These are phyloP conservation scores for Oreochromis spilurus DNA, from an alignment of 2,113 vertebrate species.

Conservation along the genomic window DNA sequence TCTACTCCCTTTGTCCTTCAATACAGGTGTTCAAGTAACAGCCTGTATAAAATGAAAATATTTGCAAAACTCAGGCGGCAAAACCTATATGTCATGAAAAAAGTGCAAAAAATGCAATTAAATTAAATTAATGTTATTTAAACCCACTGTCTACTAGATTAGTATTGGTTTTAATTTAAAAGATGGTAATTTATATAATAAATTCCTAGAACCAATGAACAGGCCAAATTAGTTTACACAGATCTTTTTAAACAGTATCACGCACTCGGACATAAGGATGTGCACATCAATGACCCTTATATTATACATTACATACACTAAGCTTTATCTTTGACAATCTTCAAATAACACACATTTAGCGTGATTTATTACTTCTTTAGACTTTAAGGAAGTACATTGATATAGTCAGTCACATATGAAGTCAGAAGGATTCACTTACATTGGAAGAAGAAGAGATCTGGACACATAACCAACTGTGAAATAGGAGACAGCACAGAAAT, in stretches of 20 bases:
- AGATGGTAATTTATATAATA: rapidly evolving
- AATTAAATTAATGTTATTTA: background rate
- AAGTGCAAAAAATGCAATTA: background rate
- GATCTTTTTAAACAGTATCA: background rate
- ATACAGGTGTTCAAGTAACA: background rate
- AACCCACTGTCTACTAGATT: background rate
- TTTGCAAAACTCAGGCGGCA: background rate
- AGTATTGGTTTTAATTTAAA: background rate
- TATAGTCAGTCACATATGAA: background rate
- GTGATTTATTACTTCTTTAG: background rate
- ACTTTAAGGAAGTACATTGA: background rate
- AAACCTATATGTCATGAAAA: background rate
- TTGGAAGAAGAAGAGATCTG: constrained; percentile 57
- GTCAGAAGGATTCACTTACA: constrained; percentile 53
- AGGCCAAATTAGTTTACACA: background rate
- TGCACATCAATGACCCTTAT: background rate
- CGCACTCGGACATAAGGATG: background rate
- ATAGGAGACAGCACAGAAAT: background rate
- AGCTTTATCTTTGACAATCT: background rate
- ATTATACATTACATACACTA: background rate
- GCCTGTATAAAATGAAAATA: background rate
- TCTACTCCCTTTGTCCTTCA: background rate
- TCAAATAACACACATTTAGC: background rate
- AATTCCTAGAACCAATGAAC: background rate
- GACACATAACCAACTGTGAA: constrained; percentile 73